A percentile compares a stretch with the other conserved stretches of the same genome.
phyloP scores from a whole-genome alignment of 2,797 vertebrate species.

The Aplochiton taeniatus region DNA sequence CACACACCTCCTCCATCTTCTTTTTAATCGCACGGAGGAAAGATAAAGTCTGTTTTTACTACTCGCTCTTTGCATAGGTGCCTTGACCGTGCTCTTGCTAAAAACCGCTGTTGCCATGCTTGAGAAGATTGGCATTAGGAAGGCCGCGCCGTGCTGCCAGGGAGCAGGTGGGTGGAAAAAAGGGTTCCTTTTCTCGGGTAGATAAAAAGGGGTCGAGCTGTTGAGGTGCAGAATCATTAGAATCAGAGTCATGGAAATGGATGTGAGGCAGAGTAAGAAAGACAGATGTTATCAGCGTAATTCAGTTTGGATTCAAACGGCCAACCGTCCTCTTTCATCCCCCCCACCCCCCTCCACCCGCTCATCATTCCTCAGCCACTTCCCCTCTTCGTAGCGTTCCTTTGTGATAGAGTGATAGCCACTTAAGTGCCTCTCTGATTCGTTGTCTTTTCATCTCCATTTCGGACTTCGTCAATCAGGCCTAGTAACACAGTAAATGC shows the following conservation, averaged over 20 bases:
- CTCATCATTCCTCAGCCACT: constrained; percentile 31
- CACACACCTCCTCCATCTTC: too few relatives aligned
- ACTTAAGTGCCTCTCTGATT: constrained; percentile 55
- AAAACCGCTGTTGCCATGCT: too few relatives aligned
- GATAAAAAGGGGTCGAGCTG: too few relatives aligned
- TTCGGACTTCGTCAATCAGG: constrained; percentile 31
- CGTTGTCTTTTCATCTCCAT: constrained; percentile 37
- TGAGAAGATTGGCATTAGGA: too few relatives aligned
- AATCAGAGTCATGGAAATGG: neutral
- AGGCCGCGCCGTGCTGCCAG: too few relatives aligned
- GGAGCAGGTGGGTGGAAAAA: too few relatives aligned
- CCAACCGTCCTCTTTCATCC: constrained; percentile 59
- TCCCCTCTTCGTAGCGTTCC: constrained; percentile 26
- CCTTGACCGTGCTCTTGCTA: too few relatives aligned
- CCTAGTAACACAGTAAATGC: constrained; percentile 42
- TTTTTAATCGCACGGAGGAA: too few relatives aligned
- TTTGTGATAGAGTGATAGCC: constrained; percentile 60
- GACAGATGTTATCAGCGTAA: constrained; percentile 59
- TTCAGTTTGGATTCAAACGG: constrained; percentile 66
- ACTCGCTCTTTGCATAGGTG: too few relatives aligned
- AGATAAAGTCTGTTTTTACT: too few relatives aligned
- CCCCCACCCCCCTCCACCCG: constrained; percentile 23
- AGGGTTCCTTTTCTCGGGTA: too few relatives aligned
- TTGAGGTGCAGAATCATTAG: too few relatives aligned
- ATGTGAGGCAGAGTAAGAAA: constrained; percentile 17